phyloP scores from a whole-genome alignment of 2,888 invertebrate species.

The Ornithoptera alexandrae region DNA sequence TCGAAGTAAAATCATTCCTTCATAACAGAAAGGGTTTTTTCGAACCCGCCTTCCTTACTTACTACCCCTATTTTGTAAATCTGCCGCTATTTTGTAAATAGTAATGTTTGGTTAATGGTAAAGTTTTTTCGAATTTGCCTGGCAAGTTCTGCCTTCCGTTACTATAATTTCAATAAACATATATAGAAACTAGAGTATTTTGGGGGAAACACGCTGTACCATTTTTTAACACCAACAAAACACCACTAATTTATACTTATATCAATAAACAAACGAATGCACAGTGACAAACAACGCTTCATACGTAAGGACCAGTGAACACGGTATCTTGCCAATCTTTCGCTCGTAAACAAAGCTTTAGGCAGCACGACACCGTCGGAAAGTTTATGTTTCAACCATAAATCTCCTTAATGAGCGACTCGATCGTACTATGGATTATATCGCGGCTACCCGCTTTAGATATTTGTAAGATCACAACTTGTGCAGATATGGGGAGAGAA shows the following conservation, averaged over 20 bases:
- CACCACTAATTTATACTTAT: neutral
- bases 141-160: too few species aligned
- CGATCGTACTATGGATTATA: slow-evolving; percentile 70
- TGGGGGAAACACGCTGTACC: too few species aligned
- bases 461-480: slow-evolving; percentile 36
- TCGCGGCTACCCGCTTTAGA: slow-evolving; percentile 43
- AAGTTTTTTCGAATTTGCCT: too few species aligned
- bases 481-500: slow-evolving; percentile 32
- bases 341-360: slow-evolving; percentile 68
- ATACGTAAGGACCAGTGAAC: slow-evolving; percentile 42
- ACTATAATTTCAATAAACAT: too few species aligned
- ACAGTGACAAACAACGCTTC: slow-evolving; percentile 27
- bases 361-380: slow-evolving; percentile 60
- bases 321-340: slow-evolving; percentile 62
- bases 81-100: too few species aligned
- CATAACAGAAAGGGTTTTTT: too few species aligned
- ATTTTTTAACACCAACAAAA: too few species aligned
- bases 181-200: too few species aligned
- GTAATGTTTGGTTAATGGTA: too few species aligned
- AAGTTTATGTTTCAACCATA: slow-evolving; percentile 70
- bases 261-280: slow-evolving; percentile 13
- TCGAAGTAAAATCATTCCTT: too few species aligned
- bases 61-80: too few species aligned
- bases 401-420: slow-evolving; percentile 77
- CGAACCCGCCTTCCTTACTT: too few species aligned